phyloP scores from a whole-genome alignment of 2,888 invertebrate genomes.

The Tachina lurida region DNA sequence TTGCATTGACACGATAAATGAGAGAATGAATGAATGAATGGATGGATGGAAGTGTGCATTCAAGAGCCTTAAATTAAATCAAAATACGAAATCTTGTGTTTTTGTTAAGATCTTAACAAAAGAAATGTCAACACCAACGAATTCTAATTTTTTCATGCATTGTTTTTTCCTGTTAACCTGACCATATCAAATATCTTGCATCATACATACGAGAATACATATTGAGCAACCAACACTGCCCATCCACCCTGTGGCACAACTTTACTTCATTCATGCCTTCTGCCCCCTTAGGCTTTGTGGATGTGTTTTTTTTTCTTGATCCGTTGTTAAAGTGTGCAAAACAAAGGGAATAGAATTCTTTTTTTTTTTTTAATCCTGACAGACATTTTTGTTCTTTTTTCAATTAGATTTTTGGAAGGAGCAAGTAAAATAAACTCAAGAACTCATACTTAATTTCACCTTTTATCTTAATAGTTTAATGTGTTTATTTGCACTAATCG shows the following conservation, averaged over 20 bases:
- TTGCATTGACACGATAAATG: conserved; percentile 35
- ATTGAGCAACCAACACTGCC: conserved; percentile 47
- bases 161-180: conserved; percentile 43
- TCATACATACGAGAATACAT: conserved; percentile 12
- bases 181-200: conserved; percentile 64
- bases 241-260: conserved; percentile 55
- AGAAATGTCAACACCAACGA: conserved; percentile 69
- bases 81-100: conserved; percentile 72
- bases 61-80: conserved; percentile 80
- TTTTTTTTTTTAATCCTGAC: conserved; percentile 55
- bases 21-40: background rate
- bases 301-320: background rate
- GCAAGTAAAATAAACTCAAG: conserved; percentile 29
- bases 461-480: conserved; percentile 72
- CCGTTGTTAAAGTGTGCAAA: conserved; percentile 28
- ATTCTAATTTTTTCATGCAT: conserved; percentile 26
- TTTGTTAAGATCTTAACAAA: conserved; percentile 61
- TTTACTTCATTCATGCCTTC: background rate
- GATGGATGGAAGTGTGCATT: conserved; percentile 74
- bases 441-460: conserved; percentile 77
- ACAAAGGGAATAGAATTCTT: conserved; percentile 35
- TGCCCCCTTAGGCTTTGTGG: background rate
- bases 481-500: conserved; percentile 78
- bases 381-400: conserved; percentile 54
- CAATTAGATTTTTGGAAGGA: background rate